These are phyloP conservation scores for Spea hammondii DNA, from an alignment of 2,797 vertebrate genomes.

Conservation along the genomic window DNA sequence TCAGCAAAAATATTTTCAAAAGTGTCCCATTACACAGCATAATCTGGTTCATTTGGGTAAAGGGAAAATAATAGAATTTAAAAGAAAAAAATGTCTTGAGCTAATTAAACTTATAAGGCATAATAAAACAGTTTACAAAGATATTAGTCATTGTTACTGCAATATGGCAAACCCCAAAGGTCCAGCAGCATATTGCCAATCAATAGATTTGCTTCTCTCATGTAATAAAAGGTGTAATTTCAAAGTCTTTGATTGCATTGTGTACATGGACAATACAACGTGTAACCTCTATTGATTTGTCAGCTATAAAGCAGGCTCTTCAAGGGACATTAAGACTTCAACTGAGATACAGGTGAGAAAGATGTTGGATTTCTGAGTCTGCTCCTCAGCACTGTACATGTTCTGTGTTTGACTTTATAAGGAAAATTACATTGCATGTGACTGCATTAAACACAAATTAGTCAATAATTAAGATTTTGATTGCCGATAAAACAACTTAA, in stretches of 20 bases:
- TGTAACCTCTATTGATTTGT: slow-evolving; percentile 45
- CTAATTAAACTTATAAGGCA: neutral
- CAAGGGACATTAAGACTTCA: slow-evolving; percentile 19
- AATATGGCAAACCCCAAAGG: slow-evolving; percentile 21
- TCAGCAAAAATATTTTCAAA: neutral
- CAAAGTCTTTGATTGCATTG: slow-evolving; percentile 45
- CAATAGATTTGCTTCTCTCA: slow-evolving; percentile 40
- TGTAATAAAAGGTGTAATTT: slow-evolving; percentile 48
- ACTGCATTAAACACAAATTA: slow-evolving; percentile 32
- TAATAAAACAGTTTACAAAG: slow-evolving; percentile 33
- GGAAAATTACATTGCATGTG: neutral
- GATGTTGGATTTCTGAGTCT: slow-evolving; percentile 1
- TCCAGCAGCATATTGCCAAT: slow-evolving; percentile 14
- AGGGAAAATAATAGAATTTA: neutral
- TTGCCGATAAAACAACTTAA: slow-evolving; percentile 1
- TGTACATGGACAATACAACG: slow-evolving; percentile 42
- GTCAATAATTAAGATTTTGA: slow-evolving; percentile 31
- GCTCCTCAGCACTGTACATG: neutral
- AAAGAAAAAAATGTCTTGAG: slow-evolving; percentile 2
- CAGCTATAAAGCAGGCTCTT: slow-evolving; percentile 27
- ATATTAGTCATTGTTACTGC: slow-evolving; percentile 37
- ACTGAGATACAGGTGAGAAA: slow-evolving; percentile 12
- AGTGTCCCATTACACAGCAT: neutral
- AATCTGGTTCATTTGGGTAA: slow-evolving; percentile 13
- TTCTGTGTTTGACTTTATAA: neutral